Conservation (phyloP, 2,113 vertebrate species). For the Oncorhynchus mykiss region DNA sequence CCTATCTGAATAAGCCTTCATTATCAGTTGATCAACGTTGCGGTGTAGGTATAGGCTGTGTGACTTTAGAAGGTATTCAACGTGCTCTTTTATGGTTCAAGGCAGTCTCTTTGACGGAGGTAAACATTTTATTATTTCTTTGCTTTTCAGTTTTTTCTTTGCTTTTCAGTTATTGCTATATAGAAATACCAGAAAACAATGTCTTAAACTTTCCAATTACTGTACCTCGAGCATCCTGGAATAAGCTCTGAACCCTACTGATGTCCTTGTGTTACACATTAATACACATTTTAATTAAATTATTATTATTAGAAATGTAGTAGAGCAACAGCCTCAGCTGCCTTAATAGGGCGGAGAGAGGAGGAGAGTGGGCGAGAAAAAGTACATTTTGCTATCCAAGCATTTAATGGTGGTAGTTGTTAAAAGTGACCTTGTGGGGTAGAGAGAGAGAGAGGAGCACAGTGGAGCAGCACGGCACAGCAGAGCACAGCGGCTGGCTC, state of each 20-base stretch:
- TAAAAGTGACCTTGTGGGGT: slow-evolving; percentile 98
- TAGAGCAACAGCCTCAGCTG: not conserved
- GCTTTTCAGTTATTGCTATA: not conserved
- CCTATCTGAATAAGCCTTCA: not conserved
- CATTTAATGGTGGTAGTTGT: slow-evolving; percentile 87
- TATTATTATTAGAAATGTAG: too few relatives aligned
- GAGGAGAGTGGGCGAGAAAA: slow-evolving; percentile 48
- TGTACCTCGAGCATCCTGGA: too few relatives aligned
- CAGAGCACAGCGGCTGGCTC: slow-evolving; percentile 87
- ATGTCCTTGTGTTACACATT: too few relatives aligned
- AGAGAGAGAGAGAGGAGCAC: slow-evolving; percentile 52
- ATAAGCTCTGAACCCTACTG: too few relatives aligned
- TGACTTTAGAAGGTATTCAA: not conserved
- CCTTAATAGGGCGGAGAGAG: not conserved
- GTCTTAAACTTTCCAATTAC: not conserved
- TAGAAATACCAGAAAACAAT: not conserved
- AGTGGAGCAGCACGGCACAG: slow-evolving; percentile 37
- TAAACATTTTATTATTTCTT: not conserved
- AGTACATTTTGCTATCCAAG: slow-evolving; percentile 84
- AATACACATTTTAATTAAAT: too few relatives aligned
- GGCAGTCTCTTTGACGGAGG: not conserved
- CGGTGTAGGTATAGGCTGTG: not conserved
- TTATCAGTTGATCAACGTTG: not conserved
- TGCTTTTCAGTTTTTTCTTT: not conserved
- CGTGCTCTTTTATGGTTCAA: slow-evolving; percentile 9